These are phyloP conservation scores for Zaprionus obscuricornis DNA, from an alignment of 2,888 invertebrate species.

Conservation along the genomic window DNA sequence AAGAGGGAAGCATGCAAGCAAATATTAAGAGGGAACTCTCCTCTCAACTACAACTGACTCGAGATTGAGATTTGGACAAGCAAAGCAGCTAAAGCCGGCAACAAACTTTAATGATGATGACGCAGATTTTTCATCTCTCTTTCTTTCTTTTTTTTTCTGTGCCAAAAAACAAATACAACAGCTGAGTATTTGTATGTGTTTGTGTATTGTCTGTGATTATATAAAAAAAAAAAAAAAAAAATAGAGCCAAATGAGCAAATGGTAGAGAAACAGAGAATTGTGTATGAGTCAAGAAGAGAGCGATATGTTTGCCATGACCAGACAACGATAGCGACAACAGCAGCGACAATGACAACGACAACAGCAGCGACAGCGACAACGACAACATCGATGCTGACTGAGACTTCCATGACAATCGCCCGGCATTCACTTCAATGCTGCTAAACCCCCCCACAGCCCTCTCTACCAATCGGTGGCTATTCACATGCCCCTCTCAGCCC, in stretches of 20 bases:
- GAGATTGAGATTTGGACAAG: neutral
- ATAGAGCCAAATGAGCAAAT: conserved; percentile 7
- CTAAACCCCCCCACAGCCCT: neutral
- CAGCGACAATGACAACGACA: neutral
- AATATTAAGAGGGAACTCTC: neutral
- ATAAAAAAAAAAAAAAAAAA: conserved; percentile 42
- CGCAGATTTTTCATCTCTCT: conserved; percentile 55
- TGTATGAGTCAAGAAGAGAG: conserved; percentile 2
- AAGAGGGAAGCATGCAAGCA: no score
- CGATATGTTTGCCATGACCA: conserved; percentile 64
- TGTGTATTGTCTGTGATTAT: conserved; percentile 51
- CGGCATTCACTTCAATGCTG: conserved; percentile 32
- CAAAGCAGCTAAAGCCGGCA: conserved; percentile 36
- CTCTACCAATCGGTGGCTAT: neutral
- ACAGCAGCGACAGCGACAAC: conserved; percentile 13
- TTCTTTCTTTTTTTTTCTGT: no score
- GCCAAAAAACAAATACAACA: conserved; percentile 7
- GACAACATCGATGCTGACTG: neutral
- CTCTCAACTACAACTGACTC: neutral
- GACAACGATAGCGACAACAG: conserved; percentile 39
- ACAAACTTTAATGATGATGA: conserved; percentile 67
- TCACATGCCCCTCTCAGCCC: neutral
- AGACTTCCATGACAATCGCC: conserved; percentile 55
- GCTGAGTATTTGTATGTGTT: conserved; percentile 10
- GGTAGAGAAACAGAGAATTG: no score